Percentiles rank a stretch among this genome's conserved stretches.
phyloP scores from a whole-genome alignment of 2,797 vertebrate species.

The Lepus oiostolus region DNA sequence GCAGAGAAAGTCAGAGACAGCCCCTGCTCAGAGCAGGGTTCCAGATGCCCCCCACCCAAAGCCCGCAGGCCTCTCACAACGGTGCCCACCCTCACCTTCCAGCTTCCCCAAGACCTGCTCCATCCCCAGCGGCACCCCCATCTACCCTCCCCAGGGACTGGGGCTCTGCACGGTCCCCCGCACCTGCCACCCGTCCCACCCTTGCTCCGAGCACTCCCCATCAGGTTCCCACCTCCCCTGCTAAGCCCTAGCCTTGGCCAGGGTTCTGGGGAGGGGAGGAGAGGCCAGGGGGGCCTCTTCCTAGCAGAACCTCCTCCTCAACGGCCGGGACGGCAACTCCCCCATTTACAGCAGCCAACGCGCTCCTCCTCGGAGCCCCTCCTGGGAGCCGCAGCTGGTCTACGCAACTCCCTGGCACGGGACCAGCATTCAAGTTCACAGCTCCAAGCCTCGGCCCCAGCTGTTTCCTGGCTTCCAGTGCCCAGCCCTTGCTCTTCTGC shows the following conservation, averaged over 20 bases:
- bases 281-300: background rate
- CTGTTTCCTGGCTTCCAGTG: background rate
- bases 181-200: background rate
- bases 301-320: background rate
- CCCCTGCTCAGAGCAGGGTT: background rate
- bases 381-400: background rate
- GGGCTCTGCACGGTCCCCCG: background rate
- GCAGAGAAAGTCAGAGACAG: background rate
- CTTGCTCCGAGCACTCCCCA: background rate
- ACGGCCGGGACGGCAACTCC: background rate
- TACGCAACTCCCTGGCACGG: background rate
- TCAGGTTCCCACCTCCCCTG: background rate
- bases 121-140: background rate
- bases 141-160: background rate
- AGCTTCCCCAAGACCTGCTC: background rate
- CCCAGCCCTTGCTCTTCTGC: background rate
- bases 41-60: background rate
- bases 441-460: background rate
- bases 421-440: background rate
- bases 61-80: background rate
- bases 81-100: background rate
- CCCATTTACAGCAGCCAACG: background rate
- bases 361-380: background rate
- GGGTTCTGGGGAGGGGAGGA: background rate
- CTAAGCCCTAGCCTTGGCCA: background rate